These are phyloP conservation scores for Orestias chungarensis DNA, from an alignment of 2,797 vertebrate genomes.

Conservation along the genomic window DNA sequence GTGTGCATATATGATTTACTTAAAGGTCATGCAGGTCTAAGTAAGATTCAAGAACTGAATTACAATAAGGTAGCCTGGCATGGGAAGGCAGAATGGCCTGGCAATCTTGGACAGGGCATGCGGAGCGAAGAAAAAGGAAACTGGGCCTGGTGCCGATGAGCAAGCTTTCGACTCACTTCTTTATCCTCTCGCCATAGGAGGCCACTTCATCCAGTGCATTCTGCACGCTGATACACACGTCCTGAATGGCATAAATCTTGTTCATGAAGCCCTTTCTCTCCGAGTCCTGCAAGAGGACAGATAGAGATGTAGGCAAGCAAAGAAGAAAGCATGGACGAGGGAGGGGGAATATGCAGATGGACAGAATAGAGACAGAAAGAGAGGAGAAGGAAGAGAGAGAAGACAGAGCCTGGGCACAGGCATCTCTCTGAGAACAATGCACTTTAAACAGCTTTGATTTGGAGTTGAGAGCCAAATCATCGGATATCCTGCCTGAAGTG, in stretches of 20 bases:
- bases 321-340: slow-evolving; percentile 51
- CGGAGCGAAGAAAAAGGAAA: slow-evolving; percentile 47
- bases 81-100: slow-evolving; percentile 57
- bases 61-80: slow-evolving; percentile 54
- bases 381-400: slow-evolving; percentile 43
- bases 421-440: slow-evolving; percentile 75
- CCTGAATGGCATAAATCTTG: slow-evolving; percentile 98
- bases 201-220: slow-evolving; percentile 95
- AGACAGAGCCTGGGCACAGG: slow-evolving; percentile 69
- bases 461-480: slow-evolving; percentile 74
- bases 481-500: slow-evolving; percentile 72
- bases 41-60: slow-evolving; percentile 51
- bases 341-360: slow-evolving; percentile 38
- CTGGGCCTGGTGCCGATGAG: slow-evolving; percentile 66
- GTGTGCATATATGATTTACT: slow-evolving; percentile 30
- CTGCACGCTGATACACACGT: slow-evolving; percentile 97
- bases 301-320: slow-evolving; percentile 65
- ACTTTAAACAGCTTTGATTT: slow-evolving; percentile 76
- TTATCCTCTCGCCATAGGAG: slow-evolving; percentile 96
- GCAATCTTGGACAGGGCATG: slow-evolving; percentile 44
- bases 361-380: slow-evolving; percentile 33
- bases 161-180: slow-evolving; percentile 90
- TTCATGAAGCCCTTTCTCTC: slow-evolving; percentile 99
- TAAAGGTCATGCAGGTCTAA: slow-evolving; percentile 46
- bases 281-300: slow-evolving; percentile 86